Conservation (phyloP, 2,888 invertebrate genomes). For the Augochlorella aurata region DNA sequence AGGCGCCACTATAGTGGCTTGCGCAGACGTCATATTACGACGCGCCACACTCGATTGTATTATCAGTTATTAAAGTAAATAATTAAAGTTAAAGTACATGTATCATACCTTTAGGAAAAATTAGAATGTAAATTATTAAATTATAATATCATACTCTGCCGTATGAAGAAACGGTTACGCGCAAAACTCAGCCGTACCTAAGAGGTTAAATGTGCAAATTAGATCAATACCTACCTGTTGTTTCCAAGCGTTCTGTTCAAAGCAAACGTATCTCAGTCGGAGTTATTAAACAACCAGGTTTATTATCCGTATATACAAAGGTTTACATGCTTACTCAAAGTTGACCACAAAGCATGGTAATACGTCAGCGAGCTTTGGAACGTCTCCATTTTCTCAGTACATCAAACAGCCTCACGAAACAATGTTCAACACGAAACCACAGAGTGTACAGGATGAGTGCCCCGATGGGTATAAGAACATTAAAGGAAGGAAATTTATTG, state of each 20-base stretch:
- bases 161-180: too few relatives aligned
- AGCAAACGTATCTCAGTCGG: not conserved
- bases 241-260: not conserved
- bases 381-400: conserved; percentile 49
- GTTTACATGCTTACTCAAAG: conserved; percentile 61
- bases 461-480: conserved; percentile 42
- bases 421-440: conserved; percentile 40
- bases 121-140: too few relatives aligned
- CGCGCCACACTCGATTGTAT: too few relatives aligned
- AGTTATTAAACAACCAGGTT: conserved; percentile 68
- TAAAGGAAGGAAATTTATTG: conserved; percentile 69
- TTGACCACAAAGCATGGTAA: conserved; percentile 51
- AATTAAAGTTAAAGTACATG: too few relatives aligned
- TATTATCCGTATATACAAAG: conserved; percentile 69
- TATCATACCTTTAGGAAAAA: too few relatives aligned
- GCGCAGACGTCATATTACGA: too few relatives aligned
- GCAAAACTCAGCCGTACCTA: too few relatives aligned
- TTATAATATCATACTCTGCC: too few relatives aligned
- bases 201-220: not conserved
- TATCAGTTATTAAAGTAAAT: too few relatives aligned
- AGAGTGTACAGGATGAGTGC: conserved; percentile 25
- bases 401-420: conserved; percentile 39
- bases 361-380: conserved; percentile 27
- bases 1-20: too few relatives aligned
- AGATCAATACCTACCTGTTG: conserved; percentile 9